Conservation (phyloP, 2,888 invertebrate species). For the Myopa tessellatipennis region DNA sequence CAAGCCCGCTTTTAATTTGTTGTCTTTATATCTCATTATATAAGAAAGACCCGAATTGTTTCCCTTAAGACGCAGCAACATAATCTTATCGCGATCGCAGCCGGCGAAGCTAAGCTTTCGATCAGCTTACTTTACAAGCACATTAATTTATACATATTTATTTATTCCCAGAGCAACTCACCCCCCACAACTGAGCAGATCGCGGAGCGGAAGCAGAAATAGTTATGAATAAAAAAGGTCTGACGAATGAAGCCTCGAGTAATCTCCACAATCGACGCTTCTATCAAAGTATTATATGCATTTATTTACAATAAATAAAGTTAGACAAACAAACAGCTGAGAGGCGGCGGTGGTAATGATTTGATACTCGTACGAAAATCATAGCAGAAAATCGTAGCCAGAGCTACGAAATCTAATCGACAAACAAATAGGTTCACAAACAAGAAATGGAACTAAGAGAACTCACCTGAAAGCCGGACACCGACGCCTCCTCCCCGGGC, state of each 20-base stretch:
- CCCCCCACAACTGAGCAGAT: conserved; percentile 51
- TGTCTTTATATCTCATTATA: neutral
- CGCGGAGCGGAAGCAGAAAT: conserved; percentile 35
- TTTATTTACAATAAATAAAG: conserved; percentile 31
- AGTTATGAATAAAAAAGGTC: conserved; percentile 25
- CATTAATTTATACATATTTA: conserved; percentile 50
- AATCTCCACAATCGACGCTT: conserved; percentile 1
- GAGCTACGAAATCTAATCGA: neutral
- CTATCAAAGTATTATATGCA: conserved; percentile 14
- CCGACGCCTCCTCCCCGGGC: neutral
- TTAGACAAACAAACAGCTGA: conserved; percentile 29
- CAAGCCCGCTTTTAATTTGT: conserved; percentile 1
- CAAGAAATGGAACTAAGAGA: neutral
- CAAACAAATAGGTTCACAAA: neutral
- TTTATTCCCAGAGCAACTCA: conserved; percentile 55
- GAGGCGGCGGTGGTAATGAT: neutral
- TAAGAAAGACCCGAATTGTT: neutral
- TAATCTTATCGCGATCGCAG: conserved; percentile 48
- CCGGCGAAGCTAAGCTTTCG: neutral
- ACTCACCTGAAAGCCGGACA: neutral
- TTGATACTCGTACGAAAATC: neutral
- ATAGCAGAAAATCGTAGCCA: neutral
- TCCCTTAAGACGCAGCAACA: conserved; percentile 28
- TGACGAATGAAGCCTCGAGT: conserved; percentile 12
- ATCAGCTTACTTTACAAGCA: neutral